Evolutionary conservation across 92 coral and sea anemone species (phyloP), one percentile per base, ranked within the genome.

Genomic region (Epizoanthus rinbou): DNA sequence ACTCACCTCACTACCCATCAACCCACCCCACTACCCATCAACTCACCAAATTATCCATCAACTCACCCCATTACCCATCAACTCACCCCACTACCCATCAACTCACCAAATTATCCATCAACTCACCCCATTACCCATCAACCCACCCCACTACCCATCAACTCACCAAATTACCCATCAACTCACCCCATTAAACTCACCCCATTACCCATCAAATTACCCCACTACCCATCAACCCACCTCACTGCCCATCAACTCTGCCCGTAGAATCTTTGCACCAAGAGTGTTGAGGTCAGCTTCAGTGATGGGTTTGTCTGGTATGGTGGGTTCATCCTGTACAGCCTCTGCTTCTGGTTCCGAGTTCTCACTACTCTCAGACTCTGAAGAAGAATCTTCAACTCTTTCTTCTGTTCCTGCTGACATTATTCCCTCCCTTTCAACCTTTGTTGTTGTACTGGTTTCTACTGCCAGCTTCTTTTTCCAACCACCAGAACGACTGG

Each of bases 231-330:
- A n/a, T 9, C 67, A n/a, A 76, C 87, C 0, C 63, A 94, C 99
- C 94, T 96, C 98, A 67, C 92, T 86, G 47, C 99, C 99, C 98
- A 96, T 96, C 52, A 96, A 85, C 81, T 93, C 99, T 0, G 99
- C 97, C 86, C 91, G 86, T 33, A 96, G 84, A 37, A 94, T 92
- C 80, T 96, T 94, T 6, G 99, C 99, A 69, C 99, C 99, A 57
- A 94, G 95, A 50, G 90, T 93, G 59, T 96, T 96, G 59, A 96
- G 91, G 85, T 96, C 99, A 60, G 93, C 91, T 54, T 96, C 99
- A 0, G 99, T 96, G 24, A 96, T 82, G 58, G 76, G 85, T 79
- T 91, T 93, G 21, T 73, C 72, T 5, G 97, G 97, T 47, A 93
- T 83, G 47, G 81, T 60, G 13, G 65, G 91, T 57, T 88, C 68